phyloP scores from a whole-genome alignment of 2,888 invertebrate species.

The Philaethria dido region DNA sequence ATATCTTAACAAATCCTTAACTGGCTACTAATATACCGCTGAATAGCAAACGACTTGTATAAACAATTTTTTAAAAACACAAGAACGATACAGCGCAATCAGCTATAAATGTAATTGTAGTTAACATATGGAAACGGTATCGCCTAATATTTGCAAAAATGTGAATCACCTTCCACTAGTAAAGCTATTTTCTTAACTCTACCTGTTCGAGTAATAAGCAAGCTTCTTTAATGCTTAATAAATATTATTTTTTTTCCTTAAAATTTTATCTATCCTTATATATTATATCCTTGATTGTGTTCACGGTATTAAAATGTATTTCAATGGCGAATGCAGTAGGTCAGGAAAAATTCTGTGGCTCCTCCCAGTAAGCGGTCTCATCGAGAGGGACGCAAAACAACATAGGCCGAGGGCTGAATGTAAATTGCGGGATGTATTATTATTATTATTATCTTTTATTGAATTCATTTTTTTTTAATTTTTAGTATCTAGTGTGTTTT shows the following conservation, averaged over 20 bases:
- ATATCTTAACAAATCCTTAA: too few relatives aligned
- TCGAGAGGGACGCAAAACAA: slow-evolving; percentile 1
- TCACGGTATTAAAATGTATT: neutral
- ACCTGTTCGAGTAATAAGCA: neutral
- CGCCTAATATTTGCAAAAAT: too few relatives aligned
- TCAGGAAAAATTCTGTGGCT: neutral
- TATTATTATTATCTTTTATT: neutral
- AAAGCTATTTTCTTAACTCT: too few relatives aligned
- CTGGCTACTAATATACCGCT: too few relatives aligned
- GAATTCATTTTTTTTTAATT: neutral
- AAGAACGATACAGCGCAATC: too few relatives aligned
- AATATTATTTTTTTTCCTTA: neutral
- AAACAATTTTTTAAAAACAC: too few relatives aligned
- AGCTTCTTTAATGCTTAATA: neutral
- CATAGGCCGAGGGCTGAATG: neutral
- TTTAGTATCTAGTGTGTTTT: neutral
- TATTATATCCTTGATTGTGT: neutral
- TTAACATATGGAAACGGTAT: too few relatives aligned
- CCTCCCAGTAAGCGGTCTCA: neutral
- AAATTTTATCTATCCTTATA: neutral
- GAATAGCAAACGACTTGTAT: too few relatives aligned
- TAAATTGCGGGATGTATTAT: neutral
- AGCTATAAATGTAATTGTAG: too few relatives aligned
- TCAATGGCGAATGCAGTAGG: neutral
- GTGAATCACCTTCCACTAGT: too few relatives aligned